phyloP scores from a whole-genome alignment of 2,797 vertebrate genomes.

The Malacoraja senta region DNA sequence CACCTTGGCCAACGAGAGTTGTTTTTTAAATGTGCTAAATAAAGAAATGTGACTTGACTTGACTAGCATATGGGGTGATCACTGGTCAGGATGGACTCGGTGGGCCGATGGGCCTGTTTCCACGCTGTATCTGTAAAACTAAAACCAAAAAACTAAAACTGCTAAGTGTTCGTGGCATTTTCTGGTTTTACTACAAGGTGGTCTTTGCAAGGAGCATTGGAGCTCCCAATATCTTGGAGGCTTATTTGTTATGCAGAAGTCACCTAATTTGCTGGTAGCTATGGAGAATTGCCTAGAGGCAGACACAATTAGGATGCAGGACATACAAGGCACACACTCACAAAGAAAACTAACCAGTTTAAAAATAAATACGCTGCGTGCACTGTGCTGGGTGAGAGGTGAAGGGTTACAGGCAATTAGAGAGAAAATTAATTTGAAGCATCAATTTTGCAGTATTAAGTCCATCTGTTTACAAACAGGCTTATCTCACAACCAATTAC shows the following conservation, averaged over 20 bases:
- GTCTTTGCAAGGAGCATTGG: neutral
- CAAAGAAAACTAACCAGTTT: neutral
- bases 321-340: neutral
- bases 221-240: neutral
- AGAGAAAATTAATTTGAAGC: neutral
- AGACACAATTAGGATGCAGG: neutral
- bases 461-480: slow-evolving; percentile 22
- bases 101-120: too few relatives aligned
- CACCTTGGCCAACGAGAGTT: too few relatives aligned
- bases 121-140: too few relatives aligned
- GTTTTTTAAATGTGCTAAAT: too few relatives aligned
- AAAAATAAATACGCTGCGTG: neutral
- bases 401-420: neutral
- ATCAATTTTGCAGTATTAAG: slow-evolving; percentile 9
- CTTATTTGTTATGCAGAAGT: neutral
- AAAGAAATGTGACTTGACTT: too few relatives aligned
- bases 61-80: too few relatives aligned
- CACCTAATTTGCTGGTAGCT: neutral
- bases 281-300: neutral
- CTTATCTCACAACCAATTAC: neutral
- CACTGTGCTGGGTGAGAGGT: neutral
- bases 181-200: too few relatives aligned
- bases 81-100: too few relatives aligned
- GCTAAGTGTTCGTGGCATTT: too few relatives aligned
- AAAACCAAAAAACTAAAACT: too few relatives aligned